Percentiles rank a stretch among this genome's conserved stretches.
These are phyloP conservation scores for Platypus cylindrus DNA, from an alignment of 2,888 invertebrate genomes.

Conservation along the genomic window DNA sequence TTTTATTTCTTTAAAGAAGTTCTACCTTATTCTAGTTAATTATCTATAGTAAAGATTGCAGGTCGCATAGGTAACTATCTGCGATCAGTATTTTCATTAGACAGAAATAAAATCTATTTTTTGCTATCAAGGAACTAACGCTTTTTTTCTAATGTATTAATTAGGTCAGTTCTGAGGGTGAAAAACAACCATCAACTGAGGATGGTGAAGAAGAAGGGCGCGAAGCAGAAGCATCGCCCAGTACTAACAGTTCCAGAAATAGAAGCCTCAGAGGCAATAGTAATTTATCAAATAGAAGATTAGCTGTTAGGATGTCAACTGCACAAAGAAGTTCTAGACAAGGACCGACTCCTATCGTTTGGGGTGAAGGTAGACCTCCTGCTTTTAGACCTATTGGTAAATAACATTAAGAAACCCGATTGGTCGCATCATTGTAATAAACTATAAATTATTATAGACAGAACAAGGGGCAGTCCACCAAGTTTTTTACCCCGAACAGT, in stretches of 20 bases:
- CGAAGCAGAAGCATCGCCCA: constrained; percentile 66
- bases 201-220: constrained; percentile 56
- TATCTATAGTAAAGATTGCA: too few species aligned
- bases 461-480: constrained; percentile 19
- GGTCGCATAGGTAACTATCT: background rate
- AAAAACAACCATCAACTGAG: constrained; percentile 43
- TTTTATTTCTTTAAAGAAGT: too few species aligned
- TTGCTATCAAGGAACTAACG: background rate
- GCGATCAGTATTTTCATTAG: constrained; percentile 1
- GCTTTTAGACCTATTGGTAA: constrained; percentile 21
- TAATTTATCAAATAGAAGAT: constrained; percentile 26
- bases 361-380: constrained; percentile 37
- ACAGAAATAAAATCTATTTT: too few species aligned
- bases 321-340: constrained; percentile 18
- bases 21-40: too few species aligned
- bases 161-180: constrained; percentile 48
- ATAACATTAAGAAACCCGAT: constrained; percentile 1
- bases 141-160: background rate
- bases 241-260: constrained; percentile 41
- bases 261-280: constrained; percentile 23
- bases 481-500: constrained; percentile 18
- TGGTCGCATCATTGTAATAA: constrained; percentile 3
- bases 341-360: constrained; percentile 51
- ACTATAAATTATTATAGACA: too few species aligned
- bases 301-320: constrained; percentile 18